Percentiles rank a stretch among this genome's conserved stretches.
Evolutionary conservation across 2,113 vertebrate genomes (phyloP).

Genomic region (Stictonetta naevosa): DNA sequence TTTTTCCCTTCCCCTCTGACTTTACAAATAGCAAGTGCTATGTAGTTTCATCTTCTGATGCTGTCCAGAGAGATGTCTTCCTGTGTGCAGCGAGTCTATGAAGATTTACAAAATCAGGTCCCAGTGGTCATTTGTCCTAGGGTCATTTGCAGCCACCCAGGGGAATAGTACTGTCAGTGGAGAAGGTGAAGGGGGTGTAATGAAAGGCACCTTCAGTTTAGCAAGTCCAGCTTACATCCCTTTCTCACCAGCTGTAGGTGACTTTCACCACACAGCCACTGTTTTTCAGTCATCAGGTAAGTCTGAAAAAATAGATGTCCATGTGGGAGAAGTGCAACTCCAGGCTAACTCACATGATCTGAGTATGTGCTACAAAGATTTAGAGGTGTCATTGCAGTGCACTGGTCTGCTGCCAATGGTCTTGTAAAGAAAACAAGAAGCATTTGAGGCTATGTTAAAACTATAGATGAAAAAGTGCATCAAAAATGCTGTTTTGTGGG

Average conservation of each 20-base stretch:
- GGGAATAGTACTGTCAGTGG: background rate
- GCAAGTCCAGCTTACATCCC: background rate
- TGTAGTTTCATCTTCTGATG: background rate
- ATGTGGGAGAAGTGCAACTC: background rate
- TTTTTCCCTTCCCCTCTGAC: background rate
- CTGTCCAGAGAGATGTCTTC: background rate
- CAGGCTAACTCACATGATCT: background rate
- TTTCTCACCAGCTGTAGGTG: background rate
- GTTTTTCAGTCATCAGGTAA: background rate
- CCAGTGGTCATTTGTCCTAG: background rate
- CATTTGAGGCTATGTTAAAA: background rate
- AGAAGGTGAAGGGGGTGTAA: background rate
- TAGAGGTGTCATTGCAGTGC: background rate
- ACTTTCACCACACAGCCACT: background rate
- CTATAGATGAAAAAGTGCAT: background rate
- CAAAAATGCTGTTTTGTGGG: background rate
- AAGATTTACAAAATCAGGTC: background rate
- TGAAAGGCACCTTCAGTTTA: background rate
- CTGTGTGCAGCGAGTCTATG: background rate
- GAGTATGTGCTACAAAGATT: background rate
- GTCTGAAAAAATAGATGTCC: background rate
- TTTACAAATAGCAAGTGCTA: background rate
- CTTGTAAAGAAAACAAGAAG: background rate
- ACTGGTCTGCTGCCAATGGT: background rate
- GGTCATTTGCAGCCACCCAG: background rate